Percentiles rank a stretch among this genome's conserved stretches.
phyloP scores from a whole-genome alignment of 1,140 invertebrate genomes.

The Pogonognathellus flavescens region DNA sequence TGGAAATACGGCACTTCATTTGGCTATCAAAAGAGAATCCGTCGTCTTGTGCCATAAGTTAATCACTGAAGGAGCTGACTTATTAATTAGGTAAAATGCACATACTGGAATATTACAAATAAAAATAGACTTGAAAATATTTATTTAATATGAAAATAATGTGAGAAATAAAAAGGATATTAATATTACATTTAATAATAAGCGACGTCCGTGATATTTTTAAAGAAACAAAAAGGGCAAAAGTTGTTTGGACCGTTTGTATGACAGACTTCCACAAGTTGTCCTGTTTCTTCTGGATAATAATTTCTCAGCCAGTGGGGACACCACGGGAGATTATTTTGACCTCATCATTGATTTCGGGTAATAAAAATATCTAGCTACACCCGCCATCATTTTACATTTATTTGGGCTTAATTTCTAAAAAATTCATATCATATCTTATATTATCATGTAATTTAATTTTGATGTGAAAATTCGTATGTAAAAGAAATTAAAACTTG shows the following conservation, averaged over 20 bases:
- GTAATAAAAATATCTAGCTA: too few relatives aligned
- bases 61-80: background rate
- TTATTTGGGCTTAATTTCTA: too few relatives aligned
- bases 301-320: background rate
- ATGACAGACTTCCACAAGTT: background rate
- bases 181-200: constrained; percentile 28
- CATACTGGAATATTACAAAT: background rate
- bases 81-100: background rate
- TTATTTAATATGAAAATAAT: too few relatives aligned
- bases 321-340: background rate
- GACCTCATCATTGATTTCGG: background rate
- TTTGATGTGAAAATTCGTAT: too few relatives aligned
- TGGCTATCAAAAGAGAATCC: constrained; percentile 16
- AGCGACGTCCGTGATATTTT: too few relatives aligned
- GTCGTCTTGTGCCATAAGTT: background rate
- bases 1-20: constrained; percentile 19
- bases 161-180: background rate
- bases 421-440: too few relatives aligned
- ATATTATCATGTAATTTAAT: too few relatives aligned
- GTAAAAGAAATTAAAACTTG: too few relatives aligned
- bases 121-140: too few relatives aligned
- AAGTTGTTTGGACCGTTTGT: constrained; percentile 1
- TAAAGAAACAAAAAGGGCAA: constrained; percentile 2
- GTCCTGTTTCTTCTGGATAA: background rate
- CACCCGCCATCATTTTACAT: too few relatives aligned